Conservation (phyloP, 1,140 invertebrate genomes). For the Zaprionus ornatus region DNA sequence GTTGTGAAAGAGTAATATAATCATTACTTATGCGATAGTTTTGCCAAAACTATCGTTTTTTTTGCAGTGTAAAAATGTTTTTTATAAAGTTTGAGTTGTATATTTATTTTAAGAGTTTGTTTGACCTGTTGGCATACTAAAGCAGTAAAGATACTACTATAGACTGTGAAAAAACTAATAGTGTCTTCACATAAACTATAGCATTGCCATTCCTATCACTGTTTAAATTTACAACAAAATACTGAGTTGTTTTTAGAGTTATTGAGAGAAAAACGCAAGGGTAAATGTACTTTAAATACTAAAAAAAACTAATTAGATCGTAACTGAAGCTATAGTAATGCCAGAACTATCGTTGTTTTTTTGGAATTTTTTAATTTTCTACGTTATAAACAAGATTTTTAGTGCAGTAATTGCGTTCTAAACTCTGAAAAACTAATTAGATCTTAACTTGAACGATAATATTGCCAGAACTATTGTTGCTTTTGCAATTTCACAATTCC, state of each 20-base stretch:
- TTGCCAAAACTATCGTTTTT: background rate
- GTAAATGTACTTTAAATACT: background rate
- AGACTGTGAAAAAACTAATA: too few species aligned
- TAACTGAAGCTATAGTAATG: background rate
- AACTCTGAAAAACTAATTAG: background rate
- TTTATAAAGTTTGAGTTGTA: too few species aligned
- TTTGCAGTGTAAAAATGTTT: background rate
- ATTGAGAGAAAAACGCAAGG: background rate
- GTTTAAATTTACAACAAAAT: too few species aligned
- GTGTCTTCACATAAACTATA: background rate
- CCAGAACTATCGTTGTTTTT: background rate
- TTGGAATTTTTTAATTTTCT: too few species aligned
- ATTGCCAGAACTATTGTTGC: background rate
- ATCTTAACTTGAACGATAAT: background rate
- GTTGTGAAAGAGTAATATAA: background rate
- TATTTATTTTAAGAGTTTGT: too few species aligned
- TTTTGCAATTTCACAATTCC: constrained; percentile 8
- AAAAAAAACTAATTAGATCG: background rate
- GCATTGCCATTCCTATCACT: background rate
- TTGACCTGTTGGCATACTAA: too few species aligned
- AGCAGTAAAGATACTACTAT: too few species aligned
- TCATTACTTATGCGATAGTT: background rate
- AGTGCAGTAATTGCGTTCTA: background rate
- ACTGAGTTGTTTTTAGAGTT: too few species aligned
- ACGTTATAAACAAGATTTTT: background rate